These are phyloP conservation scores for Globodera rostochiensis DNA, from an alignment of 1,140 invertebrate genomes.

Conservation along the genomic window DNA sequence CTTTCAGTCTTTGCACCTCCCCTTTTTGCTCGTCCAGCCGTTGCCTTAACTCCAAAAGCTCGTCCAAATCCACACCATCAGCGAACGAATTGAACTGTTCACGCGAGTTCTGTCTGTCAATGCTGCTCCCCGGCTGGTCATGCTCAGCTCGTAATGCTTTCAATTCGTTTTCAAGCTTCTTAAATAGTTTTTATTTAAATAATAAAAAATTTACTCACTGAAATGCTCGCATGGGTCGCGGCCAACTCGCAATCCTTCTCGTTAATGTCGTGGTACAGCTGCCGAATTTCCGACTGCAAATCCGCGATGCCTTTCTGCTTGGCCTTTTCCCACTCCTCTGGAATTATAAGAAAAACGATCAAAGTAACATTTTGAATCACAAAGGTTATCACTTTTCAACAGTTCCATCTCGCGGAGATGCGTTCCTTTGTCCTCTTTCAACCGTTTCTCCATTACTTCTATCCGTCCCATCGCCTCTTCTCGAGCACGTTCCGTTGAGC, in stretches of 20 bases:
- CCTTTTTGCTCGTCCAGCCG: slow-evolving; percentile 16
- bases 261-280: slow-evolving; percentile 25
- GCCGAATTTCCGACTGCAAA: slow-evolving; percentile 29
- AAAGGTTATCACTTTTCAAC: neutral
- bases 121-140: neutral
- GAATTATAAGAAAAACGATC: neutral
- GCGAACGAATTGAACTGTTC: slow-evolving; percentile 5
- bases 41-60: slow-evolving; percentile 14
- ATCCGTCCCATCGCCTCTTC: neutral
- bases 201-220: neutral
- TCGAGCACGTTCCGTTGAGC: neutral
- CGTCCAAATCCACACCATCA: slow-evolving; percentile 24
- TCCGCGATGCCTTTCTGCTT: slow-evolving; percentile 27
- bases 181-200: slow-evolving; percentile 11
- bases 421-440: neutral
- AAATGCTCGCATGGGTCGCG: slow-evolving; percentile 27
- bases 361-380: neutral
- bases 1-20: slow-evolving; percentile 12
- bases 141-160: slow-evolving; percentile 11
- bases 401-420: neutral
- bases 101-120: neutral
- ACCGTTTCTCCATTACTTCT: neutral
- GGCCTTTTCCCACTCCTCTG: slow-evolving; percentile 13
- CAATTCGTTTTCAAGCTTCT: slow-evolving; percentile 27
- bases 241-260: slow-evolving; percentile 31